Evolutionary conservation across 2,888 invertebrate genomes (phyloP).

Genomic region (Pemphredon lugubris): DNA sequence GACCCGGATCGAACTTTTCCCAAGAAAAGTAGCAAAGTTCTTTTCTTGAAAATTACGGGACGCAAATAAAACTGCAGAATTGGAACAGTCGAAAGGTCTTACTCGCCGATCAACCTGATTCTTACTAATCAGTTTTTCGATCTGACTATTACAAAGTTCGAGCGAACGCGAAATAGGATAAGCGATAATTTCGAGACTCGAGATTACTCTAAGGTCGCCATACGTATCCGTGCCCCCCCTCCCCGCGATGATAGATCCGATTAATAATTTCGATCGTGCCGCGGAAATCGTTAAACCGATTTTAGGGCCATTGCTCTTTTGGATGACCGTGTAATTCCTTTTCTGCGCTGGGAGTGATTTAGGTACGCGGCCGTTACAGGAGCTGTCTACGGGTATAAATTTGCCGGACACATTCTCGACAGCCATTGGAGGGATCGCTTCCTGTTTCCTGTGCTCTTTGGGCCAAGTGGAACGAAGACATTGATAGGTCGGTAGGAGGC

Average conservation of each 20-base stretch:
- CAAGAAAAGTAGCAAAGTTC: no score
- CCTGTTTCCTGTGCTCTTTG: slow-evolving; percentile 45
- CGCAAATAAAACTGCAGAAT: no score
- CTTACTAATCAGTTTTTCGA: no score
- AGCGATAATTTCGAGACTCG: background rate
- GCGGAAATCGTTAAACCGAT: slow-evolving; percentile 52
- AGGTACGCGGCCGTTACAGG: slow-evolving; percentile 28
- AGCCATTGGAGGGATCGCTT: slow-evolving; percentile 53
- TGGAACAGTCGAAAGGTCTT: no score
- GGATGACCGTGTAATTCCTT: slow-evolving; percentile 43
- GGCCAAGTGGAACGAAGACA: slow-evolving; percentile 46
- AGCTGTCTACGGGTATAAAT: slow-evolving; percentile 48
- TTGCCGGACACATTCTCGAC: slow-evolving; percentile 52
- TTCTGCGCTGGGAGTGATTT: slow-evolving; percentile 50
- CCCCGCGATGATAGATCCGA: slow-evolving; percentile 6
- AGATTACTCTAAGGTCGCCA: background rate
- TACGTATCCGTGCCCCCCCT: background rate
- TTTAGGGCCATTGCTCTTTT: slow-evolving; percentile 45
- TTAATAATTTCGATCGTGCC: slow-evolving; percentile 40
- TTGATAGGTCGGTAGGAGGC: slow-evolving; percentile 35
- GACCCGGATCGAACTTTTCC: no score
- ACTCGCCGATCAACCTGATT: no score
- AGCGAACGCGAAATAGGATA: no score
- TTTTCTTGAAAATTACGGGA: no score
- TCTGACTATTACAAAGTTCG: no score